Percentiles rank a stretch among this genome's conserved stretches.
phyloP scores from a whole-genome alignment of 1,140 invertebrate genomes.

The Tetragnatha versicolor region DNA sequence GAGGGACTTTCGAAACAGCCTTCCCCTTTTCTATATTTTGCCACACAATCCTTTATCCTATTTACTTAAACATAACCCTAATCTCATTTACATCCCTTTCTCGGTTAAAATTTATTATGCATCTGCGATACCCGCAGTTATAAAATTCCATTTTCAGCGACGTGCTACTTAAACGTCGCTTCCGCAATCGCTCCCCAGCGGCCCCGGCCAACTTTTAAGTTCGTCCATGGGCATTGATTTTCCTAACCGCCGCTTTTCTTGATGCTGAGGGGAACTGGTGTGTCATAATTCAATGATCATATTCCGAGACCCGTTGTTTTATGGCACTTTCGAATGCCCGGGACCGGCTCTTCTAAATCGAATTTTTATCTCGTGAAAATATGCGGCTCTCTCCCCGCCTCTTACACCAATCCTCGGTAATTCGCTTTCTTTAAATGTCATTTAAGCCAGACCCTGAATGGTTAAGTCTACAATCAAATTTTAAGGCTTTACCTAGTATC shows the following conservation, averaged over 20 bases:
- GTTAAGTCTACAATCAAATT: too few species aligned
- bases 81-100: constrained; percentile 36
- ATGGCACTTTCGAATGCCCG: constrained; percentile 7
- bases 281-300: constrained; percentile 27
- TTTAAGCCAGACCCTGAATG: too few species aligned
- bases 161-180: constrained; percentile 25
- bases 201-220: background rate
- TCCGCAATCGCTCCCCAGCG: too few species aligned
- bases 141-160: constrained; percentile 40
- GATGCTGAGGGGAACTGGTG: too few species aligned
- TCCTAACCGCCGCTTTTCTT: too few species aligned
- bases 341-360: background rate
- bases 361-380: constrained; percentile 20
- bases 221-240: too few species aligned
- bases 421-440: too few species aligned
- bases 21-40: background rate
- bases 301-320: background rate
- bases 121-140: constrained; percentile 30
- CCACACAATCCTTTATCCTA: constrained; percentile 1
- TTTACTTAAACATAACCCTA: constrained; percentile 39
- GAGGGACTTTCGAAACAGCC: too few species aligned
- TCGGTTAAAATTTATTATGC: constrained; percentile 37
- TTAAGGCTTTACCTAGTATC: too few species aligned
- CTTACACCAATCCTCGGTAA: background rate
- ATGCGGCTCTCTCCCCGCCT: background rate